phyloP scores from a whole-genome alignment of 53 echinoderm and acorn worm species.

The Temnopleurus reevesii region DNA sequence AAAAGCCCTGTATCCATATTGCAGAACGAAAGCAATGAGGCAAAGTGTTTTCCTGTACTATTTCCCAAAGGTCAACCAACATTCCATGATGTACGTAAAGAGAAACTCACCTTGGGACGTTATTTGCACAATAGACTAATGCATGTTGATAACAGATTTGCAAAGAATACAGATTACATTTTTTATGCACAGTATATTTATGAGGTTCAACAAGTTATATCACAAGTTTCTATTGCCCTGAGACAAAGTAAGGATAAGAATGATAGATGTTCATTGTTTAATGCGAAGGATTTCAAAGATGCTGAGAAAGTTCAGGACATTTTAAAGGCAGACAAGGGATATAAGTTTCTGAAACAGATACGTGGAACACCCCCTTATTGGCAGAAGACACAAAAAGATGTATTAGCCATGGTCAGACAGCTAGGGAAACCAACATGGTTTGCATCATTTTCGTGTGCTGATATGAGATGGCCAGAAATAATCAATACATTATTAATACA shows the following conservation, averaged over 20 bases:
- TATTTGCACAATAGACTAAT: slow-evolving; percentile 76
- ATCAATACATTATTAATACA: slow-evolving; percentile 55
- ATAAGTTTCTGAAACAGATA: slow-evolving; percentile 65
- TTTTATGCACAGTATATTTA: slow-evolving; percentile 80
- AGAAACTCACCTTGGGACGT: slow-evolving; percentile 58
- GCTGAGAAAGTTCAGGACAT: slow-evolving; percentile 50
- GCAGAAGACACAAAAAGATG: slow-evolving; percentile 66
- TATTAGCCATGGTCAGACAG: slow-evolving; percentile 70
- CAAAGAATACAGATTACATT: slow-evolving; percentile 67
- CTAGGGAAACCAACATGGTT: slow-evolving; percentile 72
- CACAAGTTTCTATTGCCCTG: slow-evolving; percentile 79
- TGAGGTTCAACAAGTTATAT: slow-evolving; percentile 71
- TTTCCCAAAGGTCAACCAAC: slow-evolving; percentile 73
- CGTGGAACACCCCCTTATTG: slow-evolving; percentile 75
- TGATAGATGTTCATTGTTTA: slow-evolving; percentile 32
- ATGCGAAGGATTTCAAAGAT: slow-evolving; percentile 56
- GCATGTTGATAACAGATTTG: slow-evolving; percentile 75
- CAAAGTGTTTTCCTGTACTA: slow-evolving; percentile 64
- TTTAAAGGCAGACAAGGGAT: slow-evolving; percentile 53
- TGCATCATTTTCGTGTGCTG: slow-evolving; percentile 66
- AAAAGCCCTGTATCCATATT: slow-evolving; percentile 69
- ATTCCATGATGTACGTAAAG: slow-evolving; percentile 62
- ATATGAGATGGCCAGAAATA: slow-evolving; percentile 66
- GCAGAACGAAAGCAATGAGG: slow-evolving; percentile 64
- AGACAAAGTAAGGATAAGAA: slow-evolving; percentile 61